These are phyloP conservation scores for Caligus rogercresseyi DNA, from an alignment of 1,140 invertebrate genomes.

Conservation along the genomic window DNA sequence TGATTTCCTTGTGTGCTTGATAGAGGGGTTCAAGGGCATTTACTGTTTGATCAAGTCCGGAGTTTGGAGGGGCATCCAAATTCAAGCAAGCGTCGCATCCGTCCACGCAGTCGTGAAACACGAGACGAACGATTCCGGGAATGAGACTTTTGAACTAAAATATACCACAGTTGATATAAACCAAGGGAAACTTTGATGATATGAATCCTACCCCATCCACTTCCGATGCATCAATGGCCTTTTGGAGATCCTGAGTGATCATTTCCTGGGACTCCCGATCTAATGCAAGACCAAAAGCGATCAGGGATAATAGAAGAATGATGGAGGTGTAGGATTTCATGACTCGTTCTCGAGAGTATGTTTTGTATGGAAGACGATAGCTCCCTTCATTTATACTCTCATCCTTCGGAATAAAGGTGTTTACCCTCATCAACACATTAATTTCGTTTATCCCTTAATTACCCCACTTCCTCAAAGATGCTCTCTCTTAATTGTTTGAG, in stretches of 20 bases:
- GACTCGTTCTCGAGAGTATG: too few species aligned
- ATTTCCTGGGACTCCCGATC: not conserved
- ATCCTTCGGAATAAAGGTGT: too few species aligned
- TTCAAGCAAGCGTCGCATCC: constrained; percentile 6
- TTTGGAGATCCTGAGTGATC: not conserved
- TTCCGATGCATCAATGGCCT: not conserved
- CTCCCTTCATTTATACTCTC: too few species aligned
- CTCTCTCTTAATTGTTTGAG: too few species aligned
- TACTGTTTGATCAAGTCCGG: not conserved
- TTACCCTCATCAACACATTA: too few species aligned
- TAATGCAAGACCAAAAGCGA: not conserved
- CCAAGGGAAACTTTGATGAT: not conserved
- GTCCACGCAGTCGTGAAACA: constrained; percentile 6
- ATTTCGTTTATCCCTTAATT: too few species aligned
- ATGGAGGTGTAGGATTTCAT: too few species aligned
- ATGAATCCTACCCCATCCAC: not conserved
- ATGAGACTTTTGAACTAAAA: not conserved
- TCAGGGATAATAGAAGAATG: too few species aligned
- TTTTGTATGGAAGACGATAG: too few species aligned
- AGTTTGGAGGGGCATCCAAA: not conserved
- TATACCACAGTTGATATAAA: not conserved
- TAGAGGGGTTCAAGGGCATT: not conserved
- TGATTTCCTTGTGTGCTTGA: not conserved
- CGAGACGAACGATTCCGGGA: not conserved
- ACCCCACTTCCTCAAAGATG: too few species aligned